Percentiles rank a stretch among this genome's conserved stretches.
These are phyloP conservation scores for Chrysopilus asiliformis DNA, from an alignment of 2,888 invertebrate genomes.

Conservation along the genomic window DNA sequence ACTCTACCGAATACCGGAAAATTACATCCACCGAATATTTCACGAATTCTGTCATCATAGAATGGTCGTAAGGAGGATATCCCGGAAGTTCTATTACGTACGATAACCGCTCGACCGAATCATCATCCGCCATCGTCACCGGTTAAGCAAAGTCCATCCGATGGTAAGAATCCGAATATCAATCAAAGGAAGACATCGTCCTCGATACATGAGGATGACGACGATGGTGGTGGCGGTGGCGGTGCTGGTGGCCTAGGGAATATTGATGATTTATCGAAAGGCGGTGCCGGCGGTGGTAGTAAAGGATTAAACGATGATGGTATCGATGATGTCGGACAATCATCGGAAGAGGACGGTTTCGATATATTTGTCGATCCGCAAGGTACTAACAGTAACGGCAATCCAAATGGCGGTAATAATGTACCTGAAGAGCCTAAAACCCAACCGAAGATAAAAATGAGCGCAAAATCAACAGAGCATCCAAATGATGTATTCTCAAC, in stretches of 20 bases:
- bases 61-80: constrained; percentile 73
- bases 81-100: constrained; percentile 54
- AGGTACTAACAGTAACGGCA: neutral
- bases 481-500: constrained; percentile 36
- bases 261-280: neutral
- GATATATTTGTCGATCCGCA: neutral
- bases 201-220: constrained; percentile 10
- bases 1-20: too few relatives aligned
- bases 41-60: constrained; percentile 71
- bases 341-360: neutral
- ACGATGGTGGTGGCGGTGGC: constrained; percentile 11
- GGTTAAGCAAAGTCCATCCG: constrained; percentile 19
- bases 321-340: neutral
- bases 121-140: constrained; percentile 27
- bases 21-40: constrained; percentile 70
- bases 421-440: constrained; percentile 20
- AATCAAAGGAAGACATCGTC: constrained; percentile 11
- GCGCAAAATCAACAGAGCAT: constrained; percentile 18
- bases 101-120: constrained; percentile 45
- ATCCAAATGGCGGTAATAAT: constrained; percentile 3
- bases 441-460: constrained; percentile 22
- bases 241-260: constrained; percentile 10
- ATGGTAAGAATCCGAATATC: constrained; percentile 11
- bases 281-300: constrained; percentile 4
- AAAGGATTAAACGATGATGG: neutral